These are phyloP conservation scores for Myotis planiceps DNA, from an alignment of 2,797 vertebrate genomes.

Conservation along the genomic window DNA sequence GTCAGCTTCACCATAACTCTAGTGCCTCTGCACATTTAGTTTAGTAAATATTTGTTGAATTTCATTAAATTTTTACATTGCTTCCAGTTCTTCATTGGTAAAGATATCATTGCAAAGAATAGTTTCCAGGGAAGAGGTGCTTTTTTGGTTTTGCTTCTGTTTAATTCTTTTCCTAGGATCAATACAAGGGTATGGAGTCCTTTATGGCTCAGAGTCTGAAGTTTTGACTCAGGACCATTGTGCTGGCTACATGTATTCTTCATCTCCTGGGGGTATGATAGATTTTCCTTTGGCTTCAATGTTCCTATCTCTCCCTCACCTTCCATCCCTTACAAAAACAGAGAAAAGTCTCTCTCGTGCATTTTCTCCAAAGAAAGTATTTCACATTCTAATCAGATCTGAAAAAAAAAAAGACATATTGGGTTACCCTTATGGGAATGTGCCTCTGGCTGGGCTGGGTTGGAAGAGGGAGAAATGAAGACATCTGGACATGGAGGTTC, in stretches of 20 bases:
- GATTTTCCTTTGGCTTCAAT: slow-evolving; percentile 41
- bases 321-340: not conserved
- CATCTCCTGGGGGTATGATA: not conserved
- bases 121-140: not conserved
- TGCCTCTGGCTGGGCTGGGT: slow-evolving; percentile 7
- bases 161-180: slow-evolving; percentile 33
- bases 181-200: not conserved
- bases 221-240: not conserved
- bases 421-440: slow-evolving; percentile 48
- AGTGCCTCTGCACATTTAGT: not conserved
- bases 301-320: not conserved
- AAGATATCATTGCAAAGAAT: not conserved
- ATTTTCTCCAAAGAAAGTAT: slow-evolving; percentile 65
- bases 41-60: slow-evolving; percentile 21
- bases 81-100: slow-evolving; percentile 10
- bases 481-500: slow-evolving; percentile 69
- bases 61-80: slow-evolving; percentile 16
- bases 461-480: slow-evolving; percentile 58
- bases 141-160: not conserved
- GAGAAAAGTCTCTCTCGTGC: not conserved
- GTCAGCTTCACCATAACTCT: slow-evolving; percentile 6
- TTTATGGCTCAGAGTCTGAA: not conserved
- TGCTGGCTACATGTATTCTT: slow-evolving; percentile 18
- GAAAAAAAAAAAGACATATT: not conserved
- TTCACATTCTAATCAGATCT: slow-evolving; percentile 70